Base-by-base conservation (phyloP, 2,797 vertebrate species). In the Kryptolebias ocellatus region DNA sequence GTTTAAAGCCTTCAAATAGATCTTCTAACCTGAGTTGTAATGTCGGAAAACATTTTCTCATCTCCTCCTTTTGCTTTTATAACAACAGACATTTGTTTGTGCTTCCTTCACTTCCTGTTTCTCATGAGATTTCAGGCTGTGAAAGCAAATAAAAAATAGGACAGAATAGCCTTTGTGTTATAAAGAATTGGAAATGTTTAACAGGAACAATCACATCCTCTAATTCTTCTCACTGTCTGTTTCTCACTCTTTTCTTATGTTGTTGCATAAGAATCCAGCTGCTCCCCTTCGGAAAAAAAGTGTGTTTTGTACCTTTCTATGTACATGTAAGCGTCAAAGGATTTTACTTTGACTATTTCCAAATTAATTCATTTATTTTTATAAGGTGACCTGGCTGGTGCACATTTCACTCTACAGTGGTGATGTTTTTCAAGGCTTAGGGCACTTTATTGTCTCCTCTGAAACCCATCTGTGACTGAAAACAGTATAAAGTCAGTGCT, bases 341-440 rank as follows among this genome's bases (percentile, higher is more conserved):
- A n/a, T 60, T 37, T 52, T 6, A 28, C 14, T 37, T 27, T 34
- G 29, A 59, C 18, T 11, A 16, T 44, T 24, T 44, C 20, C n/a
- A 14, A 3, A 2, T 37, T 1, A 20, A 6, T 45, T 45, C 14
- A 17, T n/a, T 14, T 18, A 5, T 37, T 69, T 18, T 15, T 34
- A 8, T 16, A 8, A 10, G 44, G 60, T 60, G 27, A 29, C 53
- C 4, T 4, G 31, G 53, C 42, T 49, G 53, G 74, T 83, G 81
- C 86, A 85, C 74, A 85, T 87, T 74, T 87, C 72, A 78, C 53
- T 89, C 83, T 87, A 78, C 78, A 85, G 81, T 37, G 31, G 51
- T 63, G 74, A 81, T 64, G 64, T 64, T 56, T 67, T 57, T 66
- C 47, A 64, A 66, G 63, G 69, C n/a, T 17, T 5, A 17, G 37